Evolutionary conservation across 2,113 vertebrate genomes (phyloP), one percentile per base, ranked within the genome.

Genomic region (Apaloderma vittatum): DNA sequence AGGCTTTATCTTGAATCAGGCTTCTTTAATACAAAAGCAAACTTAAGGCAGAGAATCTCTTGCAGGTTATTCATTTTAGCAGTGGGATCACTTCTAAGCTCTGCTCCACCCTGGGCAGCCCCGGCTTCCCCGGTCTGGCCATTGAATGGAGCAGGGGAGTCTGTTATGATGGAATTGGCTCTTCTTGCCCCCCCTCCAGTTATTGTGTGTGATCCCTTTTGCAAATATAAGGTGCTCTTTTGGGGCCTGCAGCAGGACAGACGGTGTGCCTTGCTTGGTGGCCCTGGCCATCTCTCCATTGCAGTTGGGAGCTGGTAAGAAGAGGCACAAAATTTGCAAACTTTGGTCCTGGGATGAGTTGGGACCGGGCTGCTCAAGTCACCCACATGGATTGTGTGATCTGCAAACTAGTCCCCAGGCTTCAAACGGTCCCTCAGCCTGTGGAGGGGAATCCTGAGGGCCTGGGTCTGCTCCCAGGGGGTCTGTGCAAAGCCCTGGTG

Each of bases 71-170:
- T 77, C 5, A 12, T 17, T 79, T 55, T 2, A 88, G 67, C 27
- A 7, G 16, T 9, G n/a, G 37, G 43, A 74, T 63, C 0, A 0
- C 67, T 90, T 74, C 48, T 22, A 26, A 2, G 7, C 43, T 71
- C 15, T 20, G 22, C 72, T 68, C 48, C 16, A 13, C 15, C 6
- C 24, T 16, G 4, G 0, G 57, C 40, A 79, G 40, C 22, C 29
- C 13, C 24, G 11, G 18, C 52, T 34, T 76, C 55, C 40, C 13
- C 2, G 0, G 2, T 24, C 29, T 0, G 2, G 51, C 5, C 4
- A 3, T 4, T 18, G 48, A 52, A 30, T 0, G 7, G 59, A 66
- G 49, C 12, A 8, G 57, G 37, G 22, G 24, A 45, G 2, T 9
- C 49, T 51, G 49, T 61, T 49, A n/a, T 8, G 40, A 20, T 37